These are phyloP conservation scores for Pantherophis vulpinus DNA, from an alignment of 2,797 vertebrate genomes.

Conservation along the genomic window DNA sequence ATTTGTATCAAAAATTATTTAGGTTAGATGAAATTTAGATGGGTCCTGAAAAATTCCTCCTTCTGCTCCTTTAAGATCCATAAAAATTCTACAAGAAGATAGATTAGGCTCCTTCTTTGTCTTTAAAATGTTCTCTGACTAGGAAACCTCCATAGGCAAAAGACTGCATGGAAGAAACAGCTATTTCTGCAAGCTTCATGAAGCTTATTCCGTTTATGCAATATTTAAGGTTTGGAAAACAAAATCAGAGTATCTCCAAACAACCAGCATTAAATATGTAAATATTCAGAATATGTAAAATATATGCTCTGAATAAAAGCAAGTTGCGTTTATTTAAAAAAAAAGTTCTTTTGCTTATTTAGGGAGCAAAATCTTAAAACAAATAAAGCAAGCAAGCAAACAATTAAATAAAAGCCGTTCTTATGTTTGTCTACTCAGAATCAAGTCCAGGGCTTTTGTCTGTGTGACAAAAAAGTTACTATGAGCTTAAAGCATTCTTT, in stretches of 20 bases:
- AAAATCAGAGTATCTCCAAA: not conserved
- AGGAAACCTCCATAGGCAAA: not conserved
- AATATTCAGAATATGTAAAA: not conserved
- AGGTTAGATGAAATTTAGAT: not conserved
- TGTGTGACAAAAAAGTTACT: not conserved
- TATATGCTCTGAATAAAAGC: not conserved
- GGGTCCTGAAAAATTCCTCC: not conserved
- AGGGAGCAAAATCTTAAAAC: not conserved
- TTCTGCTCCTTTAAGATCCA: not conserved
- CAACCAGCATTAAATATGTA: not conserved
- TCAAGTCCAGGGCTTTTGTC: not conserved
- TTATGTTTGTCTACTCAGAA: not conserved
- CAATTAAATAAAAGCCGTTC: not conserved
- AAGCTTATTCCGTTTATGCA: not conserved
- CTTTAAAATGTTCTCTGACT: not conserved
- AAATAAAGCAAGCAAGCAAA: not conserved
- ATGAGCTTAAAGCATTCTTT: not conserved
- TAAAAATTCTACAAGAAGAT: not conserved
- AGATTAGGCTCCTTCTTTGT: not conserved
- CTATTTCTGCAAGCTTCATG: slow-evolving; percentile 2
- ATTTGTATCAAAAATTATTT: not conserved
- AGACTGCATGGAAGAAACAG: not conserved
- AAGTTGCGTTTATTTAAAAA: not conserved
- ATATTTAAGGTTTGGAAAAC: not conserved
- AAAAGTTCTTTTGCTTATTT: not conserved